A percentile compares a stretch with the other conserved stretches of the same genome.
phyloP scores from a whole-genome alignment of 2,888 invertebrate genomes.

The Pandemis corylana region DNA sequence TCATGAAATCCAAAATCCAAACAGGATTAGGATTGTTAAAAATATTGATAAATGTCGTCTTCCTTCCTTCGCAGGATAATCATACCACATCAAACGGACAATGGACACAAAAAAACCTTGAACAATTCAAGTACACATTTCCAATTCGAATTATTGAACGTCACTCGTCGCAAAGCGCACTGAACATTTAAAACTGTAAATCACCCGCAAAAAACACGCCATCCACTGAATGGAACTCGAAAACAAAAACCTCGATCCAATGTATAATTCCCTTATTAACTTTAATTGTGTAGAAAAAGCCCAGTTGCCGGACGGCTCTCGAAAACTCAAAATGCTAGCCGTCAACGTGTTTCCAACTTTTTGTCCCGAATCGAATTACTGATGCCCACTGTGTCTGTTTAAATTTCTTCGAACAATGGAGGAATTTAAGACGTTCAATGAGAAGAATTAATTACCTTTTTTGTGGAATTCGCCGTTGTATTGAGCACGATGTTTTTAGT shows the following conservation, averaged over 20 bases:
- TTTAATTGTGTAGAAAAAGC: conserved; percentile 44
- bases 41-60: too few relatives aligned
- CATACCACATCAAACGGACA: background rate
- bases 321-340: conserved; percentile 54
- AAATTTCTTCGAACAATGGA: conserved; percentile 40
- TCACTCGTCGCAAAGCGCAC: background rate
- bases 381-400: conserved; percentile 51
- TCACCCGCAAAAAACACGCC: conserved; percentile 14
- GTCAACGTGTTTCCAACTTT: conserved; percentile 51
- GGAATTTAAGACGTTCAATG: conserved; percentile 29
- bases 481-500: conserved; percentile 12
- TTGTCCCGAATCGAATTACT: conserved; percentile 54
- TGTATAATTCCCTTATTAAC: conserved; percentile 41
- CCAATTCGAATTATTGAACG: background rate
- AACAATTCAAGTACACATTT: background rate
- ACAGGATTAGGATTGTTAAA: too few relatives aligned
- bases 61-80: background rate
- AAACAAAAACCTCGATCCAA: conserved; percentile 26
- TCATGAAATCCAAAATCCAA: too few relatives aligned
- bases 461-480: conserved; percentile 14
- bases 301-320: conserved; percentile 49
- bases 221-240: conserved; percentile 28
- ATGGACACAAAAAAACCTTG: background rate
- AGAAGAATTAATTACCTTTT: conserved; percentile 38
- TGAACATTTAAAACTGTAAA: conserved; percentile 17